Evolutionary conservation across 2,797 vertebrate genomes (phyloP).

Genomic region (Malacoctenus gilli): DNA sequence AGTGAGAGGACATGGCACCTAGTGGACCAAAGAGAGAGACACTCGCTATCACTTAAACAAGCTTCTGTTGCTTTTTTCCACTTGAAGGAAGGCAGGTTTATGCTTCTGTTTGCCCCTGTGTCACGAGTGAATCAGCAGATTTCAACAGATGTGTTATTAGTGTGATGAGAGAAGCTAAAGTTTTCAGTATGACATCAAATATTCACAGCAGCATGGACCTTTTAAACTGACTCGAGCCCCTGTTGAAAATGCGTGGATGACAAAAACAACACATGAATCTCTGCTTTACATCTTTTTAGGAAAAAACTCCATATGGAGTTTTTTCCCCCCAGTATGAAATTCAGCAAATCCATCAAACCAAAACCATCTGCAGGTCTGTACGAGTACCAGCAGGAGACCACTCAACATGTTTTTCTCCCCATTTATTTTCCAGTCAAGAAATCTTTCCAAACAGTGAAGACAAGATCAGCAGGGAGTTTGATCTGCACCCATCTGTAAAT

Average conservation of each 20-base stretch:
- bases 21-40: constrained; percentile 53
- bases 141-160: not conserved
- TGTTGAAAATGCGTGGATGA: not conserved
- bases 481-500: constrained; percentile 56
- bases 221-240: constrained; percentile 7
- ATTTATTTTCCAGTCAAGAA: constrained; percentile 50
- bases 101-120: constrained; percentile 9
- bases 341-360: constrained; percentile 53
- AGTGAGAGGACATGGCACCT: constrained; percentile 67
- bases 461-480: constrained; percentile 47
- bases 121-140: constrained; percentile 6
- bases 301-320: constrained; percentile 50
- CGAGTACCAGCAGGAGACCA: constrained; percentile 35
- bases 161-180: too few relatives aligned
- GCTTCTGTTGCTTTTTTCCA: constrained; percentile 20
- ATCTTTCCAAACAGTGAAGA: constrained; percentile 44
- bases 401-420: constrained; percentile 19
- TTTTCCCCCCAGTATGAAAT: constrained; percentile 32
- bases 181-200: too few relatives aligned
- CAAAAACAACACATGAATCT: constrained; percentile 12
- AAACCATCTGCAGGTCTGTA: constrained; percentile 54
- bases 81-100: constrained; percentile 2
- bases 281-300: constrained; percentile 21
- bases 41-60: constrained; percentile 35
- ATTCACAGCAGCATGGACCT: too few relatives aligned